These are phyloP conservation scores for Gadus macrocephalus DNA, from an alignment of 2,113 vertebrate genomes.

Conservation along the genomic window DNA sequence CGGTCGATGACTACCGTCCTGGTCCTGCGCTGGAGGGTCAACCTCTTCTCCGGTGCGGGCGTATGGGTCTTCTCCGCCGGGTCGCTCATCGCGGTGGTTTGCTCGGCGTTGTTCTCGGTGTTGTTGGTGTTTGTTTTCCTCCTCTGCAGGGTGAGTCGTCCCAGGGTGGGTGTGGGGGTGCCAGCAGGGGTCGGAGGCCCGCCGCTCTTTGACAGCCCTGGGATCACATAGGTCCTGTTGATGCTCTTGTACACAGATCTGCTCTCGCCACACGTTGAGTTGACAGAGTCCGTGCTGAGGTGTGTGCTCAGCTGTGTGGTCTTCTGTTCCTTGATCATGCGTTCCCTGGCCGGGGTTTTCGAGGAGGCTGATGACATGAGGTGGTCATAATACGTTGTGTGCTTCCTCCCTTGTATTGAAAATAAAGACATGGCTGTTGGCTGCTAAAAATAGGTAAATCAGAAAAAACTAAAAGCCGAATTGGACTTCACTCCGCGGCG, in stretches of 20 bases:
- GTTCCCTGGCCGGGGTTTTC: slow-evolving; percentile 35
- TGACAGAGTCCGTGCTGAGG: background rate
- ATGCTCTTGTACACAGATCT: slow-evolving; percentile 49
- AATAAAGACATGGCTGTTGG: slow-evolving; percentile 56
- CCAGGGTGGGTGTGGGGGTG: slow-evolving; percentile 34
- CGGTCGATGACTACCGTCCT: slow-evolving; percentile 58
- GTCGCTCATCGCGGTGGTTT: background rate
- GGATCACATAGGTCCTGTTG: slow-evolving; percentile 80
- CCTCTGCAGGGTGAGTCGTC: slow-evolving; percentile 74
- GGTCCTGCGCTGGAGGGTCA: slow-evolving; percentile 66
- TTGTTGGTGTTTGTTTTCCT: slow-evolving; percentile 54
- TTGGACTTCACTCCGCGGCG: background rate
- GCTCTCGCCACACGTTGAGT: slow-evolving; percentile 31
- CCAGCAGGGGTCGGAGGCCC: slow-evolving; percentile 2
- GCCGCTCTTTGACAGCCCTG: slow-evolving; percentile 61
- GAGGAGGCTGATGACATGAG: slow-evolving; percentile 36
- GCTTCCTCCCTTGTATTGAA: slow-evolving; percentile 55
- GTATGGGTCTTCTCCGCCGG: slow-evolving; percentile 37
- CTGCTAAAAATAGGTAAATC: background rate
- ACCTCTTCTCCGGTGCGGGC: slow-evolving; percentile 50
- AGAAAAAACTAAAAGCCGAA: slow-evolving; percentile 2
- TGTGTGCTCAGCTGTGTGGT: too few species aligned
- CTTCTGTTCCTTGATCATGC: slow-evolving; percentile 6
- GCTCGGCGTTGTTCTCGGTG: too few species aligned
- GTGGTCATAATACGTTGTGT: slow-evolving; percentile 58